Evolutionary conservation across 1,140 invertebrate genomes (phyloP).

Genomic region (Macrobrachium rosenbergii): DNA sequence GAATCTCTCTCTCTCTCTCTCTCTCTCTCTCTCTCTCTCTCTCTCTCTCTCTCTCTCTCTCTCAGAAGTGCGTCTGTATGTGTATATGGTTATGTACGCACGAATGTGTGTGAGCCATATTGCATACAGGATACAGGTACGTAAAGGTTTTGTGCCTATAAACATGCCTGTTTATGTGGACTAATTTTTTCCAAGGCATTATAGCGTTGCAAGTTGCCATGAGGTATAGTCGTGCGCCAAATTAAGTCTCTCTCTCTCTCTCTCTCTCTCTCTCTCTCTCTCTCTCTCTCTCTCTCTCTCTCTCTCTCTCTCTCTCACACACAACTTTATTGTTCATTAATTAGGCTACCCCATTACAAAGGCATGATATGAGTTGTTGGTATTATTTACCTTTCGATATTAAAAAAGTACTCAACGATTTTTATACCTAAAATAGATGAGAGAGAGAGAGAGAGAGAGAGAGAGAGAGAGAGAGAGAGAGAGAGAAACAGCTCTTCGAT

Average conservation of each 20-base stretch:
- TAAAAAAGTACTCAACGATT: background rate
- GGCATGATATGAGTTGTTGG: background rate
- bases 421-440: background rate
- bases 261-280: constrained; percentile 12
- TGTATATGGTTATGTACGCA: no score
- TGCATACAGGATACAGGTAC: no score
- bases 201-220: background rate
- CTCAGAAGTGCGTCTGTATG: no score
- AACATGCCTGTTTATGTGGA: background rate
- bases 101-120: no score
- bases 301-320: background rate
- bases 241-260: background rate
- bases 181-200: background rate
- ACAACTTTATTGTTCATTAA: no score
- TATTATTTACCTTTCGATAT: background rate
- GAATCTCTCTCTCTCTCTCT: no score
- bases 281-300: background rate
- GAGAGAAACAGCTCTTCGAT: no score
- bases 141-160: no score
- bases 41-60: no score
- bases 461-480: constrained; percentile 28
- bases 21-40: no score
- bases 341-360: background rate
- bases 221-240: no score
- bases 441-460: constrained; percentile 28